Evolutionary conservation across 2,888 invertebrate genomes (phyloP).

Genomic region (Drosophila parthenogenetica): DNA sequence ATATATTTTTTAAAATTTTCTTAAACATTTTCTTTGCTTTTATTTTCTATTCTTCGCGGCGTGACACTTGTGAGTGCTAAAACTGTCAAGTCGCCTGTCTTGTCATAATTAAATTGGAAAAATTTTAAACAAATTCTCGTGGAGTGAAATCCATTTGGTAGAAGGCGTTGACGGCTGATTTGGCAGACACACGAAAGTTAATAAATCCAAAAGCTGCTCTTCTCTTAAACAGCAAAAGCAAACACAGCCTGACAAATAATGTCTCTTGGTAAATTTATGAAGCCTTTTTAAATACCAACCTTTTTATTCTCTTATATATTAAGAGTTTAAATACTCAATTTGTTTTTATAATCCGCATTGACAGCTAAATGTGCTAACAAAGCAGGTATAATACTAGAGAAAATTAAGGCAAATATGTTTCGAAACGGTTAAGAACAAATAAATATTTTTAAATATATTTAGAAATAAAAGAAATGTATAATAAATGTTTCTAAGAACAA

Average conservation of each 20-base stretch:
- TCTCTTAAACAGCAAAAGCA: slow-evolving; percentile 4
- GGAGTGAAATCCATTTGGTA: slow-evolving; percentile 69
- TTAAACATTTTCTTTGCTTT: slow-evolving; percentile 7
- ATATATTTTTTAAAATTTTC: slow-evolving; percentile 26
- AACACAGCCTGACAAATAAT: slow-evolving; percentile 54
- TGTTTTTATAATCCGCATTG: slow-evolving; percentile 32
- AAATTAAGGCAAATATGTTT: background rate
- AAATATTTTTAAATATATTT: too few species aligned
- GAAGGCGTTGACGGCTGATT: slow-evolving; percentile 68
- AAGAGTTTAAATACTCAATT: slow-evolving; percentile 13
- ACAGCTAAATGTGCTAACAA: slow-evolving; percentile 43
- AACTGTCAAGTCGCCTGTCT: slow-evolving; percentile 74
- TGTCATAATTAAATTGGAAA: slow-evolving; percentile 78
- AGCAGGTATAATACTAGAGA: background rate
- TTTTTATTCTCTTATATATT: background rate
- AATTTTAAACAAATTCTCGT: slow-evolving; percentile 56
- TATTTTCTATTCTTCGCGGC: slow-evolving; percentile 8
- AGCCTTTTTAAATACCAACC: slow-evolving; percentile 44
- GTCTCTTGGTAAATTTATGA: slow-evolving; percentile 59
- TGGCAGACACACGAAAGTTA: slow-evolving; percentile 54
- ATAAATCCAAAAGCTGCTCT: slow-evolving; percentile 49
- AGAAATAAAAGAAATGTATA: too few species aligned
- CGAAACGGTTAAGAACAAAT: background rate
- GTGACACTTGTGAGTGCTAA: slow-evolving; percentile 63
- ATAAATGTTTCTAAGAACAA: too few species aligned